A percentile compares a stretch with the other conserved stretches of the same genome.
phyloP scores from a whole-genome alignment of 2,797 vertebrate species.

The Dicrostonyx torquatus region DNA sequence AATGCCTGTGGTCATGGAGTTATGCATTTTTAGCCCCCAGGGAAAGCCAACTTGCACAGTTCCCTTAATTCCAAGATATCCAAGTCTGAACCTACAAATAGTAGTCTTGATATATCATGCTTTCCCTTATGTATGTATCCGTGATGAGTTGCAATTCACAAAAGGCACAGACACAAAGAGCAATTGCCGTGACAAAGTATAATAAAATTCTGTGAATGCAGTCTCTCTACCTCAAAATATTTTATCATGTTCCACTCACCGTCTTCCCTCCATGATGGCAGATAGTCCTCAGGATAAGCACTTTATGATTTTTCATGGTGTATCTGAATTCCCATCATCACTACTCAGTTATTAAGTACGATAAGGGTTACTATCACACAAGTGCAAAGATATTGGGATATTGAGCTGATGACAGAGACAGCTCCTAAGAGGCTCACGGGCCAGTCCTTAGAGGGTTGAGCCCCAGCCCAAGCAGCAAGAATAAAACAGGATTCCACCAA shows the following conservation, averaged over 20 bases:
- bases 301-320: background rate
- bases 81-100: background rate
- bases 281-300: background rate
- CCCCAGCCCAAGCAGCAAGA: background rate
- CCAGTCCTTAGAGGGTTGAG: no score
- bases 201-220: background rate
- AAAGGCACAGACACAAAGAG: background rate
- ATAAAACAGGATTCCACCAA: background rate
- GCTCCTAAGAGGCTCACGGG: background rate
- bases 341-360: background rate
- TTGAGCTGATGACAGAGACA: background rate
- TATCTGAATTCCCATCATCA: background rate
- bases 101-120: no score
- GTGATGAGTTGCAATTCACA: background rate
- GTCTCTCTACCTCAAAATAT: background rate
- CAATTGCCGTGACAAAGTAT: background rate
- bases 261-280: background rate
- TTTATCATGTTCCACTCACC: background rate
- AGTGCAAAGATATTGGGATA: no score
- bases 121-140: background rate
- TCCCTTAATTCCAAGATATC: background rate
- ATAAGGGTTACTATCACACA: background rate
- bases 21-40: background rate
- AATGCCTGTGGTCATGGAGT: background rate
- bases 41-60: background rate